Evolutionary conservation across 2,113 vertebrate genomes (phyloP).

Genomic region (Accipiter virgatus): DNA sequence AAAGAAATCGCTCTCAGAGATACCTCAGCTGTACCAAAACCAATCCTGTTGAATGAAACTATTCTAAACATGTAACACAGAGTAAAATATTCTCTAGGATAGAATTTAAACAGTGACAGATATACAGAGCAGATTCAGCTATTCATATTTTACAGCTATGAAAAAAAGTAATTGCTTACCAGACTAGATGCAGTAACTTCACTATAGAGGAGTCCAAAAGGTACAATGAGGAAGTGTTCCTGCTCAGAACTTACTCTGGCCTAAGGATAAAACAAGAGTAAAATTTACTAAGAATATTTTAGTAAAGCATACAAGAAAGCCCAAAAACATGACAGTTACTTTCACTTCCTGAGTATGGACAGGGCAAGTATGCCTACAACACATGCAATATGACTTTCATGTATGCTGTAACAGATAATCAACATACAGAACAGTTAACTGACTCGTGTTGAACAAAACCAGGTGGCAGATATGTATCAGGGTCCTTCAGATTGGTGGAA

Average conservation of each 20-base stretch:
- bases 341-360: neutral
- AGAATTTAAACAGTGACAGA: neutral
- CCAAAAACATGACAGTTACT: neutral
- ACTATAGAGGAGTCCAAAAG: conserved; percentile 95
- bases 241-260: conserved; percentile 90
- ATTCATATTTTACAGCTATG: neutral
- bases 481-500: neutral
- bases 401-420: neutral
- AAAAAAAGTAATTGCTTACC: conserved; percentile 74
- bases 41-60: neutral
- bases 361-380: neutral
- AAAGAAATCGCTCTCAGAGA: neutral
- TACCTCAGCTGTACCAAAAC: neutral
- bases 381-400: neutral
- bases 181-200: conserved; percentile 96
- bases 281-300: neutral
- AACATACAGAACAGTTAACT: neutral
- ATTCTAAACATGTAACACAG: neutral
- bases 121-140: neutral
- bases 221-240: conserved; percentile 93
- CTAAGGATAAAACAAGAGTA: conserved; percentile 66
- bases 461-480: neutral
- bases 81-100: neutral
- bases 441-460: neutral
- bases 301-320: neutral